phyloP scores from a whole-genome alignment of 2,797 vertebrate species.

The Lycodopsis pacificus region DNA sequence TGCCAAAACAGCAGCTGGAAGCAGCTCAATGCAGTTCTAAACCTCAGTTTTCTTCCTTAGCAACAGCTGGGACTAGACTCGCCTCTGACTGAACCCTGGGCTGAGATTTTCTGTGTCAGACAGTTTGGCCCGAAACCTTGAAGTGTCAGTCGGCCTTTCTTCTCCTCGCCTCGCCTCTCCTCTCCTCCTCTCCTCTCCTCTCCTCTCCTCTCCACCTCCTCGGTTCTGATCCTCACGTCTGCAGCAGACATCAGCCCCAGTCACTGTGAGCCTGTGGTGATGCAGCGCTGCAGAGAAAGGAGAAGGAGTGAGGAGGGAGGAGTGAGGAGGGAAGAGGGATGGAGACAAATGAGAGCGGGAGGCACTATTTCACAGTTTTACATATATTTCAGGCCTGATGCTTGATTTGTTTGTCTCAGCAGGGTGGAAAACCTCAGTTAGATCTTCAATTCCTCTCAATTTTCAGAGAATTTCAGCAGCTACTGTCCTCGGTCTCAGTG shows the following conservation, averaged over 20 bases:
- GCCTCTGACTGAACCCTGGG: conserved; percentile 44
- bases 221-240: conserved; percentile 13
- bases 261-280: conserved; percentile 31
- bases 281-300: conserved; percentile 47
- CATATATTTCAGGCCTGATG: neutral
- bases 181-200: neutral
- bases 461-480: neutral
- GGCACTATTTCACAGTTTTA: neutral
- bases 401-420: neutral
- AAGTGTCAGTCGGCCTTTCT: conserved; percentile 59
- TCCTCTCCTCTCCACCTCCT: neutral
- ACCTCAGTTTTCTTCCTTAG: conserved; percentile 61
- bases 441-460: neutral
- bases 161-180: conserved; percentile 7
- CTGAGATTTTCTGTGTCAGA: conserved; percentile 53
- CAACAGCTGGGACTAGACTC: conserved; percentile 66
- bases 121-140: conserved; percentile 60
- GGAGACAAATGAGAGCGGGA: neutral
- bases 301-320: conserved; percentile 8
- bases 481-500: neutral
- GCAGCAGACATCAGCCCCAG: conserved; percentile 57
- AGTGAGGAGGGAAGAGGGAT: neutral
- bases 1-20: conserved; percentile 60
- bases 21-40: conserved; percentile 42
- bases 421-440: neutral